A percentile compares a stretch with the other conserved stretches of the same genome.
Evolutionary conservation across 2,888 invertebrate genomes (phyloP).

Genomic region (Epistrophe eligans): DNA sequence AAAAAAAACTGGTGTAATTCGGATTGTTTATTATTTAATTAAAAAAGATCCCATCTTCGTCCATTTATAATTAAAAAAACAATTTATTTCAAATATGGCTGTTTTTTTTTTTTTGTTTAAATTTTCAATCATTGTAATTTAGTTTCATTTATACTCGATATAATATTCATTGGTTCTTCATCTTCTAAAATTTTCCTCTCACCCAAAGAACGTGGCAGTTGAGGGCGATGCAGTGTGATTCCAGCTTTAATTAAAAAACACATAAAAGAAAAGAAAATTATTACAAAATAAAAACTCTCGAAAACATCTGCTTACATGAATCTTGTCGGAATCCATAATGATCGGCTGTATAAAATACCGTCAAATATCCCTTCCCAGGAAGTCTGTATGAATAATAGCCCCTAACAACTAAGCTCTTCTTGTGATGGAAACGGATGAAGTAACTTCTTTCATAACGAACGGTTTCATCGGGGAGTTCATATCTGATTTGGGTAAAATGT

Average conservation of each 20-base stretch:
- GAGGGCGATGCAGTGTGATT: conserved; percentile 43
- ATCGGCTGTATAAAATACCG: conserved; percentile 83
- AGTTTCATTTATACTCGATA: conserved; percentile 2
- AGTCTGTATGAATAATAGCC: conserved; percentile 82
- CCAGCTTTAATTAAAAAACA: conserved; percentile 16
- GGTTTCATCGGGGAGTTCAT: conserved; percentile 81
- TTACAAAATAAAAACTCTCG: neutral
- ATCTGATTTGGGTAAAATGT: conserved; percentile 76
- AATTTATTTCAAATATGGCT: neutral
- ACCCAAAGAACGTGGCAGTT: conserved; percentile 35
- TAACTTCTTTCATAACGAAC: conserved; percentile 82
- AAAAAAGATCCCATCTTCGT: no score
- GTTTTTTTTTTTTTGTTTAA: no score
- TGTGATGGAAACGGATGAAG: conserved; percentile 78
- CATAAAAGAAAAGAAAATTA: neutral
- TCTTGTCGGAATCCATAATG: conserved; percentile 81
- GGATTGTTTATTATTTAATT: no score
- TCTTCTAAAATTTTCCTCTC: conserved; percentile 10
- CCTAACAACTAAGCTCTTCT: conserved; percentile 80
- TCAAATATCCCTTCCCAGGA: conserved; percentile 80
- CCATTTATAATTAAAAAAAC: neutral
- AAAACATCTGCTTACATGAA: conserved; percentile 79
- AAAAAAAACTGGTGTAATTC: no score
- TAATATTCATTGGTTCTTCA: neutral
- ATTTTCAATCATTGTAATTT: neutral